Evolutionary conservation across 2,888 invertebrate species (phyloP).

Genomic region (Scrobipalpa costella): DNA sequence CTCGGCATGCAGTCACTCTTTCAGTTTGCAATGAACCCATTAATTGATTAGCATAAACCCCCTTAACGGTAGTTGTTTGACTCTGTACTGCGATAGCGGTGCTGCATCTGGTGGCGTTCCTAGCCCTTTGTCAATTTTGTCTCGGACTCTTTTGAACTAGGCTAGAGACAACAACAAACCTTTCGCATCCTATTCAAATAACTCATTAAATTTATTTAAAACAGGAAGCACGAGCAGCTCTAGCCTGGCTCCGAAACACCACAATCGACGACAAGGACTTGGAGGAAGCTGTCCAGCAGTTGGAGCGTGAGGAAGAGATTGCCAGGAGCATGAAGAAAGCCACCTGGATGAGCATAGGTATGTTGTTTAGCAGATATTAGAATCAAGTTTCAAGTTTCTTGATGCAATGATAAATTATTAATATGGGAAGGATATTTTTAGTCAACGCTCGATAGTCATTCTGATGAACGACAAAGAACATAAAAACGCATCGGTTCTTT

Average conservation of each 20-base stretch:
- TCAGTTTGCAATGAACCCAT: no score
- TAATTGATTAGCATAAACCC: no score
- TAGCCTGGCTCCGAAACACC: slow-evolving; percentile 71
- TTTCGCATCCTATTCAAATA: not conserved
- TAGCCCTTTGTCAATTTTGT: no score
- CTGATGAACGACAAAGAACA: no score
- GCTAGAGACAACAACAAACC: not conserved
- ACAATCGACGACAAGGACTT: slow-evolving; percentile 64
- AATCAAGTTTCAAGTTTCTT: not conserved
- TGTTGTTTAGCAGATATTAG: slow-evolving; percentile 31
- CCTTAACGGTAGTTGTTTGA: no score
- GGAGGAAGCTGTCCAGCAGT: slow-evolving; percentile 61
- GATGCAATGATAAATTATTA: no score
- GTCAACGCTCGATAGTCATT: no score
- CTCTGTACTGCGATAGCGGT: no score
- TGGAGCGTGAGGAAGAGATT: slow-evolving; percentile 65
- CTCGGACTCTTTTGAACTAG: not conserved
- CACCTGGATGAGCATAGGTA: slow-evolving; percentile 68
- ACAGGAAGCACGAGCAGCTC: slow-evolving; percentile 65
- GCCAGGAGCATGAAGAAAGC: slow-evolving; percentile 63
- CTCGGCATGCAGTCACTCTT: no score
- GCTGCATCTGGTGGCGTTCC: no score
- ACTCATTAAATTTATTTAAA: not conserved
- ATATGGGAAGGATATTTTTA: no score
- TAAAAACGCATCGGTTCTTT: no score